A percentile compares a stretch with the other conserved stretches of the same genome.
phyloP scores from a whole-genome alignment of 2,797 vertebrate species.

The Spheniscus humboldti region DNA sequence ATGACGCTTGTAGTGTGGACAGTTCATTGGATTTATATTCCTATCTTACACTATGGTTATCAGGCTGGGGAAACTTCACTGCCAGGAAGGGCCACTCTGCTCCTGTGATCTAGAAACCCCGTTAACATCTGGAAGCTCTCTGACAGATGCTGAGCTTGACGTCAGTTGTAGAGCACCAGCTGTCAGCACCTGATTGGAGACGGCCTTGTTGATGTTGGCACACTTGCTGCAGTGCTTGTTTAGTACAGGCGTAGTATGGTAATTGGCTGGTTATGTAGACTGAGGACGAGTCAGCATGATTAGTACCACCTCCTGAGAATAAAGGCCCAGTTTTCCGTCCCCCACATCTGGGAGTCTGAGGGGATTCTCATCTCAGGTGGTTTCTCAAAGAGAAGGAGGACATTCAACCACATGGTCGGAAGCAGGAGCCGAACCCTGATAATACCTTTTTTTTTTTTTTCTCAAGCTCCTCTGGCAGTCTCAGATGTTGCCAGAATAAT shows the following conservation, averaged over 20 bases:
- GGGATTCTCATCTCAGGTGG: background rate
- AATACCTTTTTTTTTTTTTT: background rate
- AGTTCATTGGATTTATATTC: background rate
- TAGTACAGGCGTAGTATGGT: background rate
- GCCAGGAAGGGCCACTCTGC: background rate
- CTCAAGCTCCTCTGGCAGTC: background rate
- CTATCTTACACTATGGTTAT: background rate
- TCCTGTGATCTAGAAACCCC: background rate
- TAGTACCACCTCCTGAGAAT: background rate
- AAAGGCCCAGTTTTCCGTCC: background rate
- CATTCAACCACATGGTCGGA: background rate
- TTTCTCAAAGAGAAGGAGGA: background rate
- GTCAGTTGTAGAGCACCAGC: background rate
- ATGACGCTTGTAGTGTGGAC: background rate
- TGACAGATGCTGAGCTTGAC: background rate
- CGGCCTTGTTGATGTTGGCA: background rate
- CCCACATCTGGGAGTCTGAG: background rate
- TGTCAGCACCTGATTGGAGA: background rate
- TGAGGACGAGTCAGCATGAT: background rate
- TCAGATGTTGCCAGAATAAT: background rate
- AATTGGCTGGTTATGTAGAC: background rate
- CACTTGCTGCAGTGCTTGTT: background rate
- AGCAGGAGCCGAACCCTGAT: background rate
- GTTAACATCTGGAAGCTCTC: background rate
- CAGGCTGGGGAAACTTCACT: background rate